Base-by-base conservation (phyloP, 2,797 vertebrate genomes). In the Tokudaia muenninki region DNA sequence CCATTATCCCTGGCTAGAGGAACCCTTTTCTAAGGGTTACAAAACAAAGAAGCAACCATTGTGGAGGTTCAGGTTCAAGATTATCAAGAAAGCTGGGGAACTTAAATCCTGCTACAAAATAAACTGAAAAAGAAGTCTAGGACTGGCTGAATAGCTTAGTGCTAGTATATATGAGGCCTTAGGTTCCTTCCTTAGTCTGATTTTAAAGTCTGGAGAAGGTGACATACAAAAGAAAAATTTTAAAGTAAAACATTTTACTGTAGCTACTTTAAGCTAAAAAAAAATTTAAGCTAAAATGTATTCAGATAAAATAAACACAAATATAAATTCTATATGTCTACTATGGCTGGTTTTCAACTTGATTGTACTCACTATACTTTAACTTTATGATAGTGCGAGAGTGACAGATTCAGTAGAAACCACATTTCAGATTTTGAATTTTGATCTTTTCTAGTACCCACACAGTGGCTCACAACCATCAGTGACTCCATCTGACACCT, bases 21-120 rank as follows among this genome's bases (percentile, higher is more conserved):
- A 93, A 37, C 91, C 21, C 21, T 94, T 97, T 94, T 88, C 70
- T 80, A 61, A 91, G 29, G 22, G 57, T 55, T 55, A 78, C 37
- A 57, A 41, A 79, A 91, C 50, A 44, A 47, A 77, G n/a, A 75
- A 24, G 22, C 72, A 61, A 74, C 24, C n/a, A 21, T 26, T 44
- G 14, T 75, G 26, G 57, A 78, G 37, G 37, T 12, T 89, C 52
- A 77, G 57, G 55, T n/a, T 87, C 31, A 47, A 31, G 37, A 17
- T 24, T 21, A 90, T 63, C n/a, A 77, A 44, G 1, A 59, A 74
- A 77, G 34, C 57, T 90, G 88, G 13, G 74, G 31, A 90, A 63
- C 31, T 78, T 77, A 41, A 57, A 47, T 41, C 24, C 6, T 77
- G 37, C 29, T 61, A 47, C 24, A 89, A 89, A 74, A 31, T 37